Conservation (phyloP, 2,888 invertebrate species). For the Tuberolachnus salignus region DNA sequence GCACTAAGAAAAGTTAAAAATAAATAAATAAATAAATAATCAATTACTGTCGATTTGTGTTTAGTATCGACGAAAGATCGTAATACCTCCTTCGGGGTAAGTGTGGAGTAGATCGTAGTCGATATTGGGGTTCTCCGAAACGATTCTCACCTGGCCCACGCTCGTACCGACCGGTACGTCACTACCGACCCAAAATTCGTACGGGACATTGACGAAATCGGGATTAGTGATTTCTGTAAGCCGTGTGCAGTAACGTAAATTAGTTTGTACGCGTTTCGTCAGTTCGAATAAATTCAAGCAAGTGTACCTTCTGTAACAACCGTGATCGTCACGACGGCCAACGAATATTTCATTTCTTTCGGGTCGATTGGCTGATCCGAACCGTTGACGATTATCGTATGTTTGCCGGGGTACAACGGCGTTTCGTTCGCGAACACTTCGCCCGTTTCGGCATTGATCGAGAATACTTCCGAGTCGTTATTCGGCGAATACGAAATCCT, state of each 20-base stretch:
- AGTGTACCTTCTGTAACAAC: slow-evolving; percentile 67
- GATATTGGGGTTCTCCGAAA: slow-evolving; percentile 73
- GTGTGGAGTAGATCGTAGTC: slow-evolving; percentile 83
- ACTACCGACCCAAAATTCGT: slow-evolving; percentile 89
- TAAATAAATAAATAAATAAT: too few relatives aligned
- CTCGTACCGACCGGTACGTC: slow-evolving; percentile 84
- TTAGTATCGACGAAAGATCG: too few relatives aligned
- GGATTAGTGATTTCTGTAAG: slow-evolving; percentile 65
- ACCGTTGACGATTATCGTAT: slow-evolving; percentile 83
- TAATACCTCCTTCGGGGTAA: slow-evolving; percentile 83
- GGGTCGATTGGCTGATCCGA: slow-evolving; percentile 83
- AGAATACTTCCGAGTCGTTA: slow-evolving; percentile 64
- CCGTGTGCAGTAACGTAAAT: neutral
- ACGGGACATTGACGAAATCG: slow-evolving; percentile 83
- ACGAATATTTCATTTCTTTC: slow-evolving; percentile 78
- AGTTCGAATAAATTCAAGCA: neutral
- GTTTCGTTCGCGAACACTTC: slow-evolving; percentile 70
- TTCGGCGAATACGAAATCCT: slow-evolving; percentile 69
- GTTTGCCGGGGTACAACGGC: slow-evolving; percentile 73
- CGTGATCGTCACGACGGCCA: slow-evolving; percentile 85
- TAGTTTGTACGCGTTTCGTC: too few relatives aligned
- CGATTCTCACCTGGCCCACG: slow-evolving; percentile 82
- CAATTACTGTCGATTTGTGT: too few relatives aligned
- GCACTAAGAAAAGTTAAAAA: slow-evolving; percentile 67
- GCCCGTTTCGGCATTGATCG: slow-evolving; percentile 75